These are phyloP conservation scores for Labrus mixtus DNA, from an alignment of 2,113 vertebrate species.

Conservation along the genomic window DNA sequence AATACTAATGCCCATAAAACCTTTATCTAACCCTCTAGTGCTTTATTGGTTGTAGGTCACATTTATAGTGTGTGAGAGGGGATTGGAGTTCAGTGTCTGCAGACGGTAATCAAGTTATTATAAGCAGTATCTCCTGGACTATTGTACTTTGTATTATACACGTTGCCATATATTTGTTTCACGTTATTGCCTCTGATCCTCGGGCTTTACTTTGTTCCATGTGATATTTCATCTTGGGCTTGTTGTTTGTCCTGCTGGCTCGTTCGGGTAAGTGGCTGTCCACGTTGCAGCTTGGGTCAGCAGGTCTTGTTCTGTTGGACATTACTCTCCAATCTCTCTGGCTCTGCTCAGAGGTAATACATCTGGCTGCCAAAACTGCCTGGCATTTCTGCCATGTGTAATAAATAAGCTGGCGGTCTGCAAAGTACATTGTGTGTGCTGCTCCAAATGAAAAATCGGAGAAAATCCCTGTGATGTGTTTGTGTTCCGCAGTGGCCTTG, in stretches of 20 bases:
- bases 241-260: slow-evolving; percentile 64
- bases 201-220: slow-evolving; percentile 37
- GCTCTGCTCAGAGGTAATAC: slow-evolving; percentile 77
- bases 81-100: slow-evolving; percentile 34
- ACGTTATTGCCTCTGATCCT: slow-evolving; percentile 67
- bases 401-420: slow-evolving; percentile 82
- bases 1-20: slow-evolving; percentile 63
- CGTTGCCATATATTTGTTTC: slow-evolving; percentile 53
- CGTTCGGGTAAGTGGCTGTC: slow-evolving; percentile 68
- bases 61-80: slow-evolving; percentile 41
- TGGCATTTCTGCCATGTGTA: slow-evolving; percentile 83
- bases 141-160: slow-evolving; percentile 48
- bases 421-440: slow-evolving; percentile 74
- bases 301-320: slow-evolving; percentile 71
- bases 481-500: slow-evolving; percentile 82
- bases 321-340: slow-evolving; percentile 77
- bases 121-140: slow-evolving; percentile 49
- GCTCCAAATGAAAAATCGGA: slow-evolving; percentile 82
- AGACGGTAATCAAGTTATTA: slow-evolving; percentile 45
- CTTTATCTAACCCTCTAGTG: slow-evolving; percentile 42
- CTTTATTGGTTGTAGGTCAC: slow-evolving; percentile 55
- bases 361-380: slow-evolving; percentile 77
- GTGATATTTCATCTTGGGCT: slow-evolving; percentile 60
- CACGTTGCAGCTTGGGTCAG: slow-evolving; percentile 73
- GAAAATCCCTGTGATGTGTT: slow-evolving; percentile 83